Percentiles rank a stretch among this genome's conserved stretches.
phyloP scores from a whole-genome alignment of 2,113 vertebrate species.

The Phoxinus phoxinus region DNA sequence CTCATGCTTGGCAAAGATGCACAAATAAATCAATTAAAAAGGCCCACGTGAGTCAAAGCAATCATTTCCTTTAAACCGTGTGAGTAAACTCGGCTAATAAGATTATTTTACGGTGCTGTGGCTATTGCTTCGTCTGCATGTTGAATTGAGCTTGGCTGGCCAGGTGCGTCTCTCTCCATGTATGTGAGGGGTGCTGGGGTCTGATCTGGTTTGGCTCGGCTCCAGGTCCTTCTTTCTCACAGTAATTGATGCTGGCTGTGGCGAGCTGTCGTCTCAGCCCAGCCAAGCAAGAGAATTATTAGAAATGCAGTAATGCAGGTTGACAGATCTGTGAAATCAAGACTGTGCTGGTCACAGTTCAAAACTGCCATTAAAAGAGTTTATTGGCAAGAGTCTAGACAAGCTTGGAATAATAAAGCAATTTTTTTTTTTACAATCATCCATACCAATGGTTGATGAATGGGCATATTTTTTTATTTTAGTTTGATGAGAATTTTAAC shows the following conservation, averaged over 20 bases:
- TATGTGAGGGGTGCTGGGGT: not conserved
- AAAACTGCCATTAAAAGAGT: conserved; percentile 64
- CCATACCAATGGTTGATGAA: not conserved
- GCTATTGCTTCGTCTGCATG: conserved; percentile 9
- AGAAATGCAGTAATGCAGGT: conserved; percentile 57
- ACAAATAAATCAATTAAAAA: conserved; percentile 39
- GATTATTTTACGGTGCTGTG: conserved; percentile 19
- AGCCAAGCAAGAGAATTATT: conserved; percentile 58
- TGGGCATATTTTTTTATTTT: not conserved
- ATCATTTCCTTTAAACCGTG: conserved; percentile 33
- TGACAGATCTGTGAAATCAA: conserved; percentile 70
- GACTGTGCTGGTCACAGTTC: conserved; percentile 63
- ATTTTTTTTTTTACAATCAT: not conserved
- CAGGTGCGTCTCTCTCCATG: conserved; percentile 32
- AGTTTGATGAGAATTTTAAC: not conserved
- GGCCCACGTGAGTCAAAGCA: conserved; percentile 18
- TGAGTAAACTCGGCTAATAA: conserved; percentile 27
- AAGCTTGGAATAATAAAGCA: conserved; percentile 6
- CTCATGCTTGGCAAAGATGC: conserved; percentile 13
- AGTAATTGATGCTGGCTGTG: conserved; percentile 58
- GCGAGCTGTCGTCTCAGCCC: conserved; percentile 39
- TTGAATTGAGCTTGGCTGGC: conserved; percentile 13
- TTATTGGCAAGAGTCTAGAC: conserved; percentile 20
- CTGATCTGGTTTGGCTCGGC: conserved; percentile 7
- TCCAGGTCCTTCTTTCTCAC: conserved; percentile 40